Evolutionary conservation across 2,113 vertebrate genomes (phyloP), one percentile per base, ranked within the genome.

Genomic region (Engraulis encrasicolus): DNA sequence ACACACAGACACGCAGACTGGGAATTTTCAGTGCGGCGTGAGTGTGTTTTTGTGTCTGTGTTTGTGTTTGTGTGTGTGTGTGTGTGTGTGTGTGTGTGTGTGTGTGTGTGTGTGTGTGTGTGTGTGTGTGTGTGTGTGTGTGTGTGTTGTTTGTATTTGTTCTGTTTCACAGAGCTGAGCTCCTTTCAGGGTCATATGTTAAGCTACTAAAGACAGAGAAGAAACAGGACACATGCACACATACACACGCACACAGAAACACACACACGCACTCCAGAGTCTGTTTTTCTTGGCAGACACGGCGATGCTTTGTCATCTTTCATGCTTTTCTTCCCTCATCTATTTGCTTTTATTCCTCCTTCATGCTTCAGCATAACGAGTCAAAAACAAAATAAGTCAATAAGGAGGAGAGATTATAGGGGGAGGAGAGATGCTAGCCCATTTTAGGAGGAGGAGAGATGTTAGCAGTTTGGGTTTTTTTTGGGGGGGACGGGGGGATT

Each of bases 1-100:
- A n/a, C n/a, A n/a, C n/a, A n/a, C n/a, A n/a, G n/a, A 82, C 77
- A 82, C n/a, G 4, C 82, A 45, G 9, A 45, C 40, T 12, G 27
- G 66, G 66, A 27, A 66, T 74, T 74, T 17, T 3, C 66, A 74
- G 17, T 14, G 23, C 1, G 2, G 52, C 19, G 20, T 54, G n/a
- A n/a, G n/a, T n/a, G n/a, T n/a, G n/a, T n/a, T n/a, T n/a, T n/a
- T n/a, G n/a, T n/a, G n/a, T n/a, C n/a, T n/a, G n/a, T n/a, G n/a
- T n/a, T n/a, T n/a, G n/a, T n/a, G n/a, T n/a, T n/a, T n/a, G n/a
- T n/a, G n/a, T n/a, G n/a, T n/a, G n/a, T n/a, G n/a, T n/a, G n/a
- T n/a, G n/a, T n/a, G n/a, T n/a, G n/a, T n/a, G n/a, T n/a, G n/a
- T n/a, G n/a, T n/a, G n/a, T n/a, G n/a, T n/a, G n/a, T n/a, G n/a